Conservation (phyloP, 1,140 invertebrate species). For the Achatina immaculata region DNA sequence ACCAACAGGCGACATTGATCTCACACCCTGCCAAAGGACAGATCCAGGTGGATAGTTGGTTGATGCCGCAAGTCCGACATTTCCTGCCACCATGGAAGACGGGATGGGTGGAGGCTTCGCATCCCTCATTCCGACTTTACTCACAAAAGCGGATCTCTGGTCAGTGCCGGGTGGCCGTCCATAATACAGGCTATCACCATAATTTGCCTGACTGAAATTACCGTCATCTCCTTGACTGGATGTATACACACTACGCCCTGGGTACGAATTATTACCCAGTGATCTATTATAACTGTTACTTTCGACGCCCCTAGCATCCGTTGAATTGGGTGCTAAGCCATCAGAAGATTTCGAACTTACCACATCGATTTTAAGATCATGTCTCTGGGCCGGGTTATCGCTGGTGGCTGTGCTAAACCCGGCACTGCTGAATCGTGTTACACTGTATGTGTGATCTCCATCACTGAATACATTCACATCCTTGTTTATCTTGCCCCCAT, state of each 20-base stretch:
- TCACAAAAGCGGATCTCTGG: slow-evolving; percentile 29
- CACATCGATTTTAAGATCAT: not conserved
- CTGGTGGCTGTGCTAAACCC: not conserved
- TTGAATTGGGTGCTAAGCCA: not conserved
- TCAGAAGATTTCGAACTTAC: not conserved
- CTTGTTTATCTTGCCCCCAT: slow-evolving; percentile 10
- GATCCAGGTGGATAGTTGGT: slow-evolving; percentile 11
- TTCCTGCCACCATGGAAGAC: slow-evolving; percentile 39
- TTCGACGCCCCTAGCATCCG: not conserved
- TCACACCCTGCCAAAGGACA: slow-evolving; percentile 32
- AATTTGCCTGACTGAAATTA: not conserved
- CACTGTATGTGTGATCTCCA: slow-evolving; percentile 19
- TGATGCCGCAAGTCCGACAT: slow-evolving; percentile 8
- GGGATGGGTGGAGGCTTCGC: slow-evolving; percentile 40
- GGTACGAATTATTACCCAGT: not conserved
- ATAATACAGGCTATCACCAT: not conserved
- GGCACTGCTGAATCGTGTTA: slow-evolving; percentile 13
- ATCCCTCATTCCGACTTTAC: slow-evolving; percentile 21
- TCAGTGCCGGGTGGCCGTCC: not conserved
- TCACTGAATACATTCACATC: slow-evolving; percentile 27
- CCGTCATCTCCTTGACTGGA: not conserved
- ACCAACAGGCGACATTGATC: slow-evolving; percentile 23
- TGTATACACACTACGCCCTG: not conserved
- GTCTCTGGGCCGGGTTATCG: too few relatives aligned
- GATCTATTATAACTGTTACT: not conserved